Conservation (phyloP, 1,140 invertebrate genomes). For the Mercenaria mercenaria region DNA sequence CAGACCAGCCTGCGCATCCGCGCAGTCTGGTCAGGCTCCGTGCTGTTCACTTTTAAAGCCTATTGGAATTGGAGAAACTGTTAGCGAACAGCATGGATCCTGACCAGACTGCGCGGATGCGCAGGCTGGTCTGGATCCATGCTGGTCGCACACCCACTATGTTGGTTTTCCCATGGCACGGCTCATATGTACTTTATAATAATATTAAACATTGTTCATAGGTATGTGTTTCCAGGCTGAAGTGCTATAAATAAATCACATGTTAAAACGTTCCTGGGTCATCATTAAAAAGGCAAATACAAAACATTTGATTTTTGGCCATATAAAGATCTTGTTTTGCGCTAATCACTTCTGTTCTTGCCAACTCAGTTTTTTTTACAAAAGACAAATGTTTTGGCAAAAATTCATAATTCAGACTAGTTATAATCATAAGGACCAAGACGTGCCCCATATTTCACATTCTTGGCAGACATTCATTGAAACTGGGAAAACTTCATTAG, state of each 20-base stretch:
- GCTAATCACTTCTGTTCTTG: not conserved
- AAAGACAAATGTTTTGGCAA: not conserved
- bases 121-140: too few relatives aligned
- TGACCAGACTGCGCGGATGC: too few relatives aligned
- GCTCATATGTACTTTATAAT: too few relatives aligned
- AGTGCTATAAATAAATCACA: not conserved
- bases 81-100: too few relatives aligned
- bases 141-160: too few relatives aligned
- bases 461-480: not conserved
- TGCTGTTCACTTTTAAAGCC: too few relatives aligned
- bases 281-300: constrained; percentile 8
- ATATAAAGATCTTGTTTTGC: not conserved
- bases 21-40: too few relatives aligned
- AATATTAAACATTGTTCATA: too few relatives aligned
- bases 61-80: too few relatives aligned
- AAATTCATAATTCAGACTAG: not conserved
- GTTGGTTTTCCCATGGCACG: too few relatives aligned
- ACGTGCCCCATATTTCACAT: constrained; percentile 8
- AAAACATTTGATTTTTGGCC: constrained; percentile 26
- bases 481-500: not conserved
- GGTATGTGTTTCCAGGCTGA: constrained; percentile 17
- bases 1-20: too few relatives aligned
- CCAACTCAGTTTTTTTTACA: constrained; percentile 17
- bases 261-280: not conserved
- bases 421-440: not conserved